phyloP scores from a whole-genome alignment of 2,888 invertebrate species.

The Hypena proboscidalis region DNA sequence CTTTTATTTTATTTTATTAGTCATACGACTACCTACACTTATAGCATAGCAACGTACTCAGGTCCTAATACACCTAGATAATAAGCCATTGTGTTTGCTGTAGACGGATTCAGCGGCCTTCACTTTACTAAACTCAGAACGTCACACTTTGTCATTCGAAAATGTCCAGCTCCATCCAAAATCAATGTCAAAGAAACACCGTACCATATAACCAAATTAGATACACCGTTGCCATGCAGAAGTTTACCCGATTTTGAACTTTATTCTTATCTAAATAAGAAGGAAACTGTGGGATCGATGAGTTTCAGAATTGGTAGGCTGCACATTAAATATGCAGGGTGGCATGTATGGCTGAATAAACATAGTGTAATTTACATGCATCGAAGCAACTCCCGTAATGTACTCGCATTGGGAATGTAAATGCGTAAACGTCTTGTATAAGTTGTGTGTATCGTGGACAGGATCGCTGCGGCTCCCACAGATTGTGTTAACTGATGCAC shows the following conservation, averaged over 20 bases:
- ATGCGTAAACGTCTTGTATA: slow-evolving; percentile 68
- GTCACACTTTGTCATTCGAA: slow-evolving; percentile 61
- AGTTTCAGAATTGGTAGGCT: slow-evolving; percentile 48
- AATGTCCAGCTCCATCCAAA: slow-evolving; percentile 66
- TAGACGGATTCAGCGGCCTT: slow-evolving; percentile 54
- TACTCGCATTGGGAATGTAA: slow-evolving; percentile 77
- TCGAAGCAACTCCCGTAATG: slow-evolving; percentile 81
- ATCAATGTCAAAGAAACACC: slow-evolving; percentile 79
- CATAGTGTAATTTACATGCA: slow-evolving; percentile 82
- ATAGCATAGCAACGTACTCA: slow-evolving; percentile 34
- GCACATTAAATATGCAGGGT: slow-evolving; percentile 77
- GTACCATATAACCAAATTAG: slow-evolving; percentile 63
- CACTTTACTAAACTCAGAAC: slow-evolving; percentile 43
- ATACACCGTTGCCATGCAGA: slow-evolving; percentile 53
- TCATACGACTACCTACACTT: slow-evolving; percentile 28
- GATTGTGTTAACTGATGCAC: slow-evolving; percentile 40
- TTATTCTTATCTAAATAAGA: slow-evolving; percentile 45
- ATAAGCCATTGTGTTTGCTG: slow-evolving; percentile 53
- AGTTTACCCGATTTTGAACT: slow-evolving; percentile 45
- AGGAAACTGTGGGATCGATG: slow-evolving; percentile 29
- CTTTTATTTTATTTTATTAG: slow-evolving; percentile 1
- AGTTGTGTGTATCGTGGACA: slow-evolving; percentile 52
- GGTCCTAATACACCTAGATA: slow-evolving; percentile 43
- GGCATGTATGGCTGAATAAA: slow-evolving; percentile 79
- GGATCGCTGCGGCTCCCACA: slow-evolving; percentile 58